Evolutionary conservation across 2,888 invertebrate genomes (phyloP), one percentile per base, ranked within the genome.

Genomic region (Vandiemenella viatica): DNA sequence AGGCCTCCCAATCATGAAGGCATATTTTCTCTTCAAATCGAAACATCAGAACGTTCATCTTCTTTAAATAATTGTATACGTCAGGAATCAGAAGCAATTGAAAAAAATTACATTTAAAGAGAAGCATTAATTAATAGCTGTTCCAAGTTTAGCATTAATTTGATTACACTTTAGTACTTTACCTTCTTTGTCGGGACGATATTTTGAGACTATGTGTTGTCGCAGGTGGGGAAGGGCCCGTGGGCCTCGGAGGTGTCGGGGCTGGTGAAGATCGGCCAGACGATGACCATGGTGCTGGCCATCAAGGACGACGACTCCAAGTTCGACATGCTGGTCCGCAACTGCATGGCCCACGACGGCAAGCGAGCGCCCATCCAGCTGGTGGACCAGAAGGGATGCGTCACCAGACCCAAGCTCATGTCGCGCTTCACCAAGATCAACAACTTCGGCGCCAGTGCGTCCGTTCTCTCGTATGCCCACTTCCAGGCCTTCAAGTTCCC

Each of bases 401-500:
- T 92, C 37, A 89, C 89, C 1, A 70, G 92, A 56, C 90, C 91
- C 1, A 92, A 92, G 65, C 70, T 92, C 1, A 92, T 92, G 90
- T 90, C 90, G 0, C 74, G 87, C 58, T 92, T 92, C 63, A 91
- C 90, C 1, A 92, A 92, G 67, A 92, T 92, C 56, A 92, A 91
- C 68, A 92, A 92, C 68, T 92, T 92, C 58, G 92, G 92, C 16
- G 88, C 91, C 0, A 87, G 87, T 55, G 92, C 92, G 5, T 89
- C 89, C 7, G 90, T 92, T 0, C 69, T 92, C 1, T 88, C 89
- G 0, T 92, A 91, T 62, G 90, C 91, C 0, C 88, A 90, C 65
- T 91, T 91, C 77, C 90, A 91, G 45, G 92, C 92, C 0, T 92
- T 92, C 68, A 92, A 92, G 63, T 92, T 92, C 71, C 92, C 92